These are phyloP conservation scores for Teleiodes luculella DNA, from an alignment of 2,888 invertebrate genomes.

Conservation along the genomic window DNA sequence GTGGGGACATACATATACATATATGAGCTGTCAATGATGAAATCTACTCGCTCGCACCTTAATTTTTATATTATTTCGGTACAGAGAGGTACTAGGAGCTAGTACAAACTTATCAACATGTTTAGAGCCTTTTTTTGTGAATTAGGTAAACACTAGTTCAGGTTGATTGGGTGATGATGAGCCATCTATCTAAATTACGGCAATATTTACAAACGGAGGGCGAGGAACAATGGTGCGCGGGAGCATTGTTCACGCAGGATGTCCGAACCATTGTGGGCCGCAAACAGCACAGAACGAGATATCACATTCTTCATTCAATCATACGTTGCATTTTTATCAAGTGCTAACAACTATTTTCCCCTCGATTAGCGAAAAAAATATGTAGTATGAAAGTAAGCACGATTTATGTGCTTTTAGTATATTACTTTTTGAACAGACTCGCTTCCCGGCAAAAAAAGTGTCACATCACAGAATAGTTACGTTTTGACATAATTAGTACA, in stretches of 20 bases:
- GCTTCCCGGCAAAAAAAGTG: too few species aligned
- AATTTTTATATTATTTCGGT: too few species aligned
- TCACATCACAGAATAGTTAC: too few species aligned
- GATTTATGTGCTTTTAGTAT: too few species aligned
- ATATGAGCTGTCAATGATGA: too few species aligned
- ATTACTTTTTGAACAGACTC: too few species aligned
- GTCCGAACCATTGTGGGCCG: slow-evolving; percentile 69
- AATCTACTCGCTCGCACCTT: too few species aligned
- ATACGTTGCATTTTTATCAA: slow-evolving; percentile 23
- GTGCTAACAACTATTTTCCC: not conserved
- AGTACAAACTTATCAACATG: too few species aligned
- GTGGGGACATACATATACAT: too few species aligned
- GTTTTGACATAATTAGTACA: too few species aligned
- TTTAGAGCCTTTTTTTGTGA: not conserved
- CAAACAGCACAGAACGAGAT: slow-evolving; percentile 77
- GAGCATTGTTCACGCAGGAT: slow-evolving; percentile 72
- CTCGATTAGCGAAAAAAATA: not conserved
- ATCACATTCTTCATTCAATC: slow-evolving; percentile 55
- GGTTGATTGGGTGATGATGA: slow-evolving; percentile 38
- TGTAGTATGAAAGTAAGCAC: too few species aligned
- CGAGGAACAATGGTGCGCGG: slow-evolving; percentile 60
- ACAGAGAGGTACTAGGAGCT: too few species aligned
- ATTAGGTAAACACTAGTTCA: slow-evolving; percentile 6
- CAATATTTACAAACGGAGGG: slow-evolving; percentile 65
- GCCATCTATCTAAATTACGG: slow-evolving; percentile 50